These are phyloP conservation scores for Drosophila borealis DNA, from an alignment of 2,888 invertebrate genomes.

Conservation along the genomic window DNA sequence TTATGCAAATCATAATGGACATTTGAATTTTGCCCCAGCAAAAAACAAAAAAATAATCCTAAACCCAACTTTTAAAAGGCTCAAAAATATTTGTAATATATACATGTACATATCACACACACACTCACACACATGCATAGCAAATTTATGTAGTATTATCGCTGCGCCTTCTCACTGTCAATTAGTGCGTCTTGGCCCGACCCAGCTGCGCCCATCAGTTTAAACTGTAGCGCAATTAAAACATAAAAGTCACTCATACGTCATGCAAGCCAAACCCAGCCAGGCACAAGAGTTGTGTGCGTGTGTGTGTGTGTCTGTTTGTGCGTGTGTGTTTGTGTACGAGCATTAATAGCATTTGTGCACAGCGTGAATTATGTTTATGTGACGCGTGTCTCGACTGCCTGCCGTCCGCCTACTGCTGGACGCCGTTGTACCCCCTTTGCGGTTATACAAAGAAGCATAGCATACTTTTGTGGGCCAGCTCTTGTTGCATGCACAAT, in stretches of 20 bases:
- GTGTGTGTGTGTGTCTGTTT: conserved; percentile 12
- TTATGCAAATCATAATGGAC: conserved; percentile 42
- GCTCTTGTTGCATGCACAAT: conserved; percentile 25
- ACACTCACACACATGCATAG: background rate
- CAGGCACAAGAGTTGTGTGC: background rate
- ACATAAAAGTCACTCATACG: conserved; percentile 81
- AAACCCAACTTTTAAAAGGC: background rate
- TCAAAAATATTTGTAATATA: conserved; percentile 2
- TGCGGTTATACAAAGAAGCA: conserved; percentile 40
- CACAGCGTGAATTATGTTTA: conserved; percentile 64
- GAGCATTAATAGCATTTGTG: conserved; percentile 70
- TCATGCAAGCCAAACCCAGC: conserved; percentile 49
- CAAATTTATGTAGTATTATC: background rate
- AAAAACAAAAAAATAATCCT: conserved; percentile 1
- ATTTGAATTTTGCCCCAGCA: conserved; percentile 17
- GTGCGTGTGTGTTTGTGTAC: conserved; percentile 6
- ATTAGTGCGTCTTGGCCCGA: conserved; percentile 65
- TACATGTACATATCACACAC: background rate
- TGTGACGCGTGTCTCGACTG: conserved; percentile 52
- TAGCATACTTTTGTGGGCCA: conserved; percentile 68
- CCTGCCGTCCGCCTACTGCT: background rate
- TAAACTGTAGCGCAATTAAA: conserved; percentile 73
- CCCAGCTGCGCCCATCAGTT: conserved; percentile 63
- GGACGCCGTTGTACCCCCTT: conserved; percentile 18
- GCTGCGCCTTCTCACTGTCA: conserved; percentile 57